Evolutionary conservation across 2,888 invertebrate species (phyloP), one percentile per base, ranked within the genome.

Genomic region (Trichopoda pennipes): DNA sequence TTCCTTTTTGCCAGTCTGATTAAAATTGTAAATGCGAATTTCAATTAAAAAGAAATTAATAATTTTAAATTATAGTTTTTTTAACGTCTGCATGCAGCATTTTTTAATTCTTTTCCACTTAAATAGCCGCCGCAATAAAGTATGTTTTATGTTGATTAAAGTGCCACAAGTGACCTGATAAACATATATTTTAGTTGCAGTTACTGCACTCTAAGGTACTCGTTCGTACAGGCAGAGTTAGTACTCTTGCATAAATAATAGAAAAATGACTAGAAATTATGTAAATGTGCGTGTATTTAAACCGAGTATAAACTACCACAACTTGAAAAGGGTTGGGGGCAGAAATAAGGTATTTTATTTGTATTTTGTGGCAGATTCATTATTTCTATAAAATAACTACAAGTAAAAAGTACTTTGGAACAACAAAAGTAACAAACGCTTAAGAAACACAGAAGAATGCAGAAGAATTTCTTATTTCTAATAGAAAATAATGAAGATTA

Each of bases 401-500:
- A 58, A 55, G n/a, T 21, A 19, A 73, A 53, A 73, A 64, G 49
- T 74, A 74, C 74, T 74, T 74, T 74, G 49, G 16, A 74, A 55
- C 19, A 53, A 55, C 23, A 35, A 44, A 3, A 61, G 23, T 16
- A 73, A 73, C n/a, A 55, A n/a, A 17, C 16, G 23, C 14, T n/a
- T 63, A 38, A 56, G 58, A 69, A 73, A 68, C 64, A 68, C 53
- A 21, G 21, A 74, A 80, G 66, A 68, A 61, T 68, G 73, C 73
- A 73, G 68, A 61, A 79, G 64, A 79, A 79, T 79, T 79, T 74
- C 68, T 79, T 68, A 79, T 79, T 82, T 79, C 66, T 76, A 82
- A 82, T 76, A 63, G 75, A 70, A 75, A 76, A 78, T 68, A 82
- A 76, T 74, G 66, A 68, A 28, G 56, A 58, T 79, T 76, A 61